These are phyloP conservation scores for Bacillus rossius DNA, from an alignment of 1,140 invertebrate species.

Conservation along the genomic window DNA sequence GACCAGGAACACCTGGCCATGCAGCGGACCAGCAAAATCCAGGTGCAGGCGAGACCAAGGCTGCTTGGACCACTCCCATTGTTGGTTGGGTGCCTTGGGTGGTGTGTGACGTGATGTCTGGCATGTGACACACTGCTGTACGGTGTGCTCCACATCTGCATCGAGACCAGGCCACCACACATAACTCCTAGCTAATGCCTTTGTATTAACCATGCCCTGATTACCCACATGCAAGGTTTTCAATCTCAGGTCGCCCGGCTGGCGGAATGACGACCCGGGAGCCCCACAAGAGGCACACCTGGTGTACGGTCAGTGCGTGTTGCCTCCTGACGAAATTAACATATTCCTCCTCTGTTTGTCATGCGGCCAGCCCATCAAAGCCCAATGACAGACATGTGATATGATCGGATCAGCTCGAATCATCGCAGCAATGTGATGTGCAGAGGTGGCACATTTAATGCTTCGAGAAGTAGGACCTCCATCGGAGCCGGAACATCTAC, in stretches of 20 bases:
- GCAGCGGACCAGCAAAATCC: conserved; percentile 21
- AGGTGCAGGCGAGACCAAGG: conserved; percentile 25
- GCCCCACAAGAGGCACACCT: background rate
- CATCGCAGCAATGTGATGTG: background rate
- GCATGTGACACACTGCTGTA: conserved; percentile 31
- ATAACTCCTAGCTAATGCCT: conserved; percentile 43
- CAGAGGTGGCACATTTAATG: background rate
- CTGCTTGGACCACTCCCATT: conserved; percentile 29
- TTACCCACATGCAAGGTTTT: conserved; percentile 41
- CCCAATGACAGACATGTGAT: background rate
- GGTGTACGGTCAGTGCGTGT: background rate
- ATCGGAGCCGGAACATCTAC: background rate
- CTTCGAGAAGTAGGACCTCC: conserved; percentile 3
- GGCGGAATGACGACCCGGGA: background rate
- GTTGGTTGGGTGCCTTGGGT: conserved; percentile 22
- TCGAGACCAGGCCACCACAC: conserved; percentile 47
- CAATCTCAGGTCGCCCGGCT: background rate
- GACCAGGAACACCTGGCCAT: conserved; percentile 21
- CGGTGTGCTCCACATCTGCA: conserved; percentile 36
- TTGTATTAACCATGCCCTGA: conserved; percentile 47
- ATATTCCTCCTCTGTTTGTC: background rate
- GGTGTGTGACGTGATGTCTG: conserved; percentile 5
- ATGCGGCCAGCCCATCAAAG: no score
- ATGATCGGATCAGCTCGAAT: background rate
- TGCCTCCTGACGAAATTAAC: background rate